Evolutionary conservation across 2,113 vertebrate genomes (phyloP).

Genomic region (Sphaerodactylus townsendi): DNA sequence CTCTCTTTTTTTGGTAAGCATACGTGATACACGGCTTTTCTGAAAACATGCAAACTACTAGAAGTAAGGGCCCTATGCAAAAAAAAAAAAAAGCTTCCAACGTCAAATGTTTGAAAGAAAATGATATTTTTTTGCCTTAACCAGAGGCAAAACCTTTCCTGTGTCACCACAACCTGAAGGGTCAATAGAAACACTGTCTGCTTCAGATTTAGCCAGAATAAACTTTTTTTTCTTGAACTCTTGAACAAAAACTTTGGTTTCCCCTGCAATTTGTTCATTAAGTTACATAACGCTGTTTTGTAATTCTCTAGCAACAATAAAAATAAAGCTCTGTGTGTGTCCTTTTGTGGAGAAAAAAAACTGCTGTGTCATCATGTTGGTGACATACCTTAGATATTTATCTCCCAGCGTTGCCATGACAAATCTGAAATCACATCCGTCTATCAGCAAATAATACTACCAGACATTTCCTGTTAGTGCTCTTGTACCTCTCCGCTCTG

Average conservation of each 20-base stretch:
- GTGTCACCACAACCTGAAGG: neutral
- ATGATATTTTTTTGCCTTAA: too few relatives aligned
- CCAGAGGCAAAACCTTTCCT: neutral
- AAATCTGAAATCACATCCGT: constrained; percentile 38
- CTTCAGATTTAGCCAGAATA: neutral
- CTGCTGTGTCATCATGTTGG: constrained; percentile 41
- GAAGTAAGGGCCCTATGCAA: too few relatives aligned
- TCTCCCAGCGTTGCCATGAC: constrained; percentile 55
- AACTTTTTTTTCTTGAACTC: neutral
- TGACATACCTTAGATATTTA: constrained; percentile 43
- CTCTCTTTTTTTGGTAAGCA: too few relatives aligned
- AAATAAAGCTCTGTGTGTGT: constrained; percentile 25
- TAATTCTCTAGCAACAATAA: constrained; percentile 27
- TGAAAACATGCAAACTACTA: too few relatives aligned
- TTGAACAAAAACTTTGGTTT: neutral
- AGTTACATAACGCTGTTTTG: neutral
- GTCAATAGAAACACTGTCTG: neutral
- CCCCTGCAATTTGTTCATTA: constrained; percentile 30
- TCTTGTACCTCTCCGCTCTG: constrained; percentile 8
- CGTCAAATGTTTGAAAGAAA: neutral
- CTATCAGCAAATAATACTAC: constrained; percentile 42
- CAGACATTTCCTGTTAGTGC: constrained; percentile 52
- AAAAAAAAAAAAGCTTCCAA: neutral
- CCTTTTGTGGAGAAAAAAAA: constrained; percentile 50
- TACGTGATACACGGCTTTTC: too few relatives aligned